phyloP scores from a whole-genome alignment of 1,140 invertebrate genomes.

The Camponotus vicinus region DNA sequence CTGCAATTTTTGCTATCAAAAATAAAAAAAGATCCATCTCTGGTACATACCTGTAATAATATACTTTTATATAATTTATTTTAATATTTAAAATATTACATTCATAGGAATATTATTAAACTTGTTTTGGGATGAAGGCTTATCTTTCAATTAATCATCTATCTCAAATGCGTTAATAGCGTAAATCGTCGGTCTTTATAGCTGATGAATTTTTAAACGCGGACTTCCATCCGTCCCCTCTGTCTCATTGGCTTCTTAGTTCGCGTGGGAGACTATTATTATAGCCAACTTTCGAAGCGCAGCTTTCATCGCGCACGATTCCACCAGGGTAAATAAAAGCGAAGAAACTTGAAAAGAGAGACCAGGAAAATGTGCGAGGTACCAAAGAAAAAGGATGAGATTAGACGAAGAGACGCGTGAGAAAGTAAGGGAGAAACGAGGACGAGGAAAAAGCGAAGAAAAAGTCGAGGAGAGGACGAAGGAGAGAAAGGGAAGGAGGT shows the following conservation, averaged over 20 bases:
- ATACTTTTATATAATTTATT: not conserved
- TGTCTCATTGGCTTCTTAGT: slow-evolving; percentile 43
- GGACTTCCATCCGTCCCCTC: not conserved
- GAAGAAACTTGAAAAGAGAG: not conserved
- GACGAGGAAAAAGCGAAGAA: slow-evolving; percentile 11
- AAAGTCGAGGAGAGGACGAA: not conserved
- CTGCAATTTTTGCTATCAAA: no score
- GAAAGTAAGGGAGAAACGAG: slow-evolving; percentile 21
- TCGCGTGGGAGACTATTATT: slow-evolving; percentile 38
- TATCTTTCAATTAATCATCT: not conserved
- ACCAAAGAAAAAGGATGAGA: slow-evolving; percentile 8
- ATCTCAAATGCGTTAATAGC: slow-evolving; percentile 21
- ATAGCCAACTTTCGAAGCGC: slow-evolving; percentile 40
- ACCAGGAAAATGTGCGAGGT: not conserved
- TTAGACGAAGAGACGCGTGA: slow-evolving; percentile 41
- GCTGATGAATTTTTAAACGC: slow-evolving; percentile 48
- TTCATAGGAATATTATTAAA: not conserved
- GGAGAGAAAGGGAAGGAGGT: not conserved
- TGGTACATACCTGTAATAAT: no score
- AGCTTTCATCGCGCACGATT: slow-evolving; percentile 27
- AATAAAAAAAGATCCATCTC: no score
- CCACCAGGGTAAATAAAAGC: slow-evolving; percentile 48
- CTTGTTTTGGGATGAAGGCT: no score
- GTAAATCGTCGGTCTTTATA: slow-evolving; percentile 19
- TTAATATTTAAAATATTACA: not conserved